phyloP scores from a whole-genome alignment of 2,888 invertebrate species.

The Megaustenia siamemsis region DNA sequence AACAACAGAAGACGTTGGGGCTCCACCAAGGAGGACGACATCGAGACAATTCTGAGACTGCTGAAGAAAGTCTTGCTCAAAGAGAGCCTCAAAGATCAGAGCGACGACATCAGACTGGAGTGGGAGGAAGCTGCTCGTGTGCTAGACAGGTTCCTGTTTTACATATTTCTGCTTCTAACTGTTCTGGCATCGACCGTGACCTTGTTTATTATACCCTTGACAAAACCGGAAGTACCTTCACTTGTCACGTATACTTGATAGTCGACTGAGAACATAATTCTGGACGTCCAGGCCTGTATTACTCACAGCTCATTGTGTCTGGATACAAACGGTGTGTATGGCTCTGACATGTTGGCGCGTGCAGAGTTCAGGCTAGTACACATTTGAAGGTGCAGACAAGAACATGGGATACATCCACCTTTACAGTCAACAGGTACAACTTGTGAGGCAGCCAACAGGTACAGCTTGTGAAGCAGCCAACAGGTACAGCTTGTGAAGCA shows the following conservation, averaged over 20 bases:
- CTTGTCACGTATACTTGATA: constrained; percentile 23
- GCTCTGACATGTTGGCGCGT: too few species aligned
- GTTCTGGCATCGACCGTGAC: constrained; percentile 80
- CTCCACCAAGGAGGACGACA: constrained; percentile 58
- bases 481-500: too few species aligned
- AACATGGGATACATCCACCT: too few species aligned
- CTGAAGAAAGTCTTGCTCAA: constrained; percentile 67
- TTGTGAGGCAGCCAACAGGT: too few species aligned
- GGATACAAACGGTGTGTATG: too few species aligned
- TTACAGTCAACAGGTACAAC: too few species aligned
- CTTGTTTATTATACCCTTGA: constrained; percentile 81
- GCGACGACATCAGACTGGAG: constrained; percentile 65
- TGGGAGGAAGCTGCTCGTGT: constrained; percentile 81
- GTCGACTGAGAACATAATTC: too few species aligned
- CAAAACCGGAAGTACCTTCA: constrained; percentile 51
- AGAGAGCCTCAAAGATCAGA: constrained; percentile 67
- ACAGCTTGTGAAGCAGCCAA: too few species aligned
- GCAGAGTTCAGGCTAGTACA: too few species aligned
- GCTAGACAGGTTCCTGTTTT: constrained; percentile 82
- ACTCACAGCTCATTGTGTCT: too few species aligned
- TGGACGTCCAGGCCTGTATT: too few species aligned
- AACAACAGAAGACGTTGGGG: not conserved
- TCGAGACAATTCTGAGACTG: constrained; percentile 66
- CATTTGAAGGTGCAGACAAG: too few species aligned
- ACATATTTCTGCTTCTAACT: constrained; percentile 81